Base-by-base conservation (phyloP, 2,113 vertebrate genomes). In the Cromileptes altivelis region DNA sequence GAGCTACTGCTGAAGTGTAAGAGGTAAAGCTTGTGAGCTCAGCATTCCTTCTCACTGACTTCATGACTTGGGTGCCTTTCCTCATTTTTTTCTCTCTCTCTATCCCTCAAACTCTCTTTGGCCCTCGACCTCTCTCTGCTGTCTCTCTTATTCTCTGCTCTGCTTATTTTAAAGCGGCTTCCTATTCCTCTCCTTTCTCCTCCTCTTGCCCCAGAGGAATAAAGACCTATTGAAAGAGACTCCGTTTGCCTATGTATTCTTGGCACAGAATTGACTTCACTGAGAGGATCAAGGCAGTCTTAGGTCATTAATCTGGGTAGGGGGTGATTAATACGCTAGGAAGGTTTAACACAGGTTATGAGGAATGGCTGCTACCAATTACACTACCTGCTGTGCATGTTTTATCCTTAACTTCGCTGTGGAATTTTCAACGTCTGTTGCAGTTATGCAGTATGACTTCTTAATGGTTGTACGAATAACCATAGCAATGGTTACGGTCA, bases 31-130 rank as follows among this genome's bases (percentile, higher is more conserved):
- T 85, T 93, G 92, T 94, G 92, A 93, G 89, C 89, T 95, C 94
- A 94, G 94, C 95, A 94, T 94, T 94, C 93, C 90, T 94, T 87
- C 90, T 91, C 88, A 76, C 87, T 93, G 94, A 95, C 91, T 93
- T 91, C 93, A 93, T 90, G 89, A 85, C 88, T 90, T 65, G 88
- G 83, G 87, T 89, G 78, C 71, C 73, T 81, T 91, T 84, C 75
- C 75, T 69, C 19, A 4, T 84, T 85, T 75, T 80, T 68, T 55
- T 13, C 63, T 53, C 37, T 72, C 78, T 86, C 80, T 89, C 80
- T 75, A 65, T 84, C 83, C 65, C 84, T 88, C 79, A 86, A 79
- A 79, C 84, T 81, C 85, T 81, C 70, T 64, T 70, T 75, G 71
- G 61, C 87, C 68, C 74, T 70, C 23, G 27, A 69, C 84, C 81